Base-by-base conservation (phyloP, 2,797 vertebrate genomes). In the Macropodus opercularis region DNA sequence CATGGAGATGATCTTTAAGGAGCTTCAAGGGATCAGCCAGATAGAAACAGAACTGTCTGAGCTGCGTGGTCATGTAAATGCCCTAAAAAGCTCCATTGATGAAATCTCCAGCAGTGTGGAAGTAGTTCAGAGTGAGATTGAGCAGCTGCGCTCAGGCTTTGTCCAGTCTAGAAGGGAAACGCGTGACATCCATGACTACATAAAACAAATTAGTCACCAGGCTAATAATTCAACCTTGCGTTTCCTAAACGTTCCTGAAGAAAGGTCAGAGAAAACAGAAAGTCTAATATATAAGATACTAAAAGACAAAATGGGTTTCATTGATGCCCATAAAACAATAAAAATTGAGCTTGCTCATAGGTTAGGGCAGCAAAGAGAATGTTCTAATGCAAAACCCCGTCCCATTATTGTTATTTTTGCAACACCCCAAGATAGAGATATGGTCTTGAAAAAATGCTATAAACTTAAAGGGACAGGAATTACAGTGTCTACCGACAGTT, bases 1-100 rank as follows among this genome's bases (percentile, higher is more conserved):
- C 58, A 99, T 99, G 98, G 98, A 99, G 89, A 99, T 99, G 97
- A 99, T 99, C 72, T 99, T 99, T 66, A 99, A 98, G 85, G 98
- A 99, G 79, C 95, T 99, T 72, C 97, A 99, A 85, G 98, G 98
- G 46, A 99, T 99, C 82, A 98, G 97, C 85, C 98, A 99, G 87
- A 99, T 99, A 27, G 98, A 99, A 87, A 95, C 96, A 1, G 97
- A 99, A 84, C 93, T 99, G 24, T 95, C 95, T 40, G 98, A 99
- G 83, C 89, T 99, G 55, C 93, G 98, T 53, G 98, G 97, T 2
- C 98, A 99, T 1, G 98, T 99, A 32, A 97, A 99, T 64, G 96
- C 98, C 57, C 90, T 99, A 41, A 98, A 98, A 86, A 96, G 96
- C 82, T 99, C 98, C 18, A 99, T 99, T 18, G 97, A 99, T 69